A percentile compares a stretch with the other conserved stretches of the same genome.
These are phyloP conservation scores for Podargus strigoides DNA, from an alignment of 2,797 vertebrate species.

Conservation along the genomic window DNA sequence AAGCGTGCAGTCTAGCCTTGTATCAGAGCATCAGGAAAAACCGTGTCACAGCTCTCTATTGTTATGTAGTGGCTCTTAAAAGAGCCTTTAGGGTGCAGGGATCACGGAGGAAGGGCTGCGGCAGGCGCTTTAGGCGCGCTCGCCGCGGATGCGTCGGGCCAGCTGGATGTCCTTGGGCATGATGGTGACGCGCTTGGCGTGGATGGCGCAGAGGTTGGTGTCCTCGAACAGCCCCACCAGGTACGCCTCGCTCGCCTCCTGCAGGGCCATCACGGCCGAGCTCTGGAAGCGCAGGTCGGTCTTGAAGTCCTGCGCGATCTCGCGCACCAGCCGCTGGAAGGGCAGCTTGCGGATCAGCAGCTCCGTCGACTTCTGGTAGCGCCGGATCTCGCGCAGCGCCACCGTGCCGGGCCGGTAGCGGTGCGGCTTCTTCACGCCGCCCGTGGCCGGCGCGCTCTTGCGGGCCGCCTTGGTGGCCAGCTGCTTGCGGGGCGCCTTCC, in stretches of 20 bases:
- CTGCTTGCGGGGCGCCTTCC: conserved; percentile 65
- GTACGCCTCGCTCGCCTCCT: conserved; percentile 89
- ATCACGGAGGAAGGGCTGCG: no score
- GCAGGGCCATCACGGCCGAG: conserved; percentile 78
- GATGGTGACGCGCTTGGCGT: conserved; percentile 90
- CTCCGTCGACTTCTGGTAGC: conserved; percentile 80
- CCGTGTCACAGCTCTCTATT: no score
- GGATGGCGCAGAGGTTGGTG: conserved; percentile 89
- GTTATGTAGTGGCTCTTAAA: no score
- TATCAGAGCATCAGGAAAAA: no score
- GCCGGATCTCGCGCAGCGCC: conserved; percentile 76
- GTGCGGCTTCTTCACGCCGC: conserved; percentile 89
- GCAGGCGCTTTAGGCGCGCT: background rate
- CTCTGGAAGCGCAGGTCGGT: conserved; percentile 79
- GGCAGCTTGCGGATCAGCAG: conserved; percentile 74
- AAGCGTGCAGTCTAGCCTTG: no score
- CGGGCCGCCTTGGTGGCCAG: conserved; percentile 75
- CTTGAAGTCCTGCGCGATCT: conserved; percentile 80
- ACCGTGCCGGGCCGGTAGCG: conserved; percentile 81
- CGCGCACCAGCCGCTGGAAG: conserved; percentile 77
- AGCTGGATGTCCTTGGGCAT: conserved; percentile 95
- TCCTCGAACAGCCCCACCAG: conserved; percentile 86
- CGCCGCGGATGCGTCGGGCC: conserved; percentile 74
- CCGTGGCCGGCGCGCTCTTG: conserved; percentile 88
- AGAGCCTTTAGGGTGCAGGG: no score